A percentile compares a stretch with the other conserved stretches of the same genome.
These are phyloP conservation scores for Callyntrura sp. DNA, from an alignment of 2,888 invertebrate species.

Conservation along the genomic window DNA sequence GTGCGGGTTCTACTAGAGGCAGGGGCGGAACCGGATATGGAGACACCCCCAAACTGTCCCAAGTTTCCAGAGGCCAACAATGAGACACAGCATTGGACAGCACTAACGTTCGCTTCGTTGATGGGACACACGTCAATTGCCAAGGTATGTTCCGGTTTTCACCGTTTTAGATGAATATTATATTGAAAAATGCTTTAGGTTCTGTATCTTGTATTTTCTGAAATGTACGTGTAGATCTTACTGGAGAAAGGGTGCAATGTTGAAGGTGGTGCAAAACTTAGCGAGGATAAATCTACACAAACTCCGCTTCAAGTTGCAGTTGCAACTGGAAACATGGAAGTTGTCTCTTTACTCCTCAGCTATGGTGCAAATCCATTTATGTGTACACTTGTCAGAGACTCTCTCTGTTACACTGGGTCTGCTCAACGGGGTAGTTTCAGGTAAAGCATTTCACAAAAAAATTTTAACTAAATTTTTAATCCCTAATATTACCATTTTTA, in stretches of 20 bases:
- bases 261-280: constrained; percentile 93
- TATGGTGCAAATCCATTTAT: constrained; percentile 96
- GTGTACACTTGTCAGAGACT: constrained; percentile 93
- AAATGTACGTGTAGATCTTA: constrained; percentile 86
- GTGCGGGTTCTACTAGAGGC: constrained; percentile 90
- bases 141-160: constrained; percentile 86
- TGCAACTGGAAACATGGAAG: constrained; percentile 92
- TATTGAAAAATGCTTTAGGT: constrained; percentile 26
- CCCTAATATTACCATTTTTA: no score
- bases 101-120: constrained; percentile 92
- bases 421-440: constrained; percentile 94
- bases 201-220: neutral
- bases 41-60: constrained; percentile 89
- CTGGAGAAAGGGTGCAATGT: constrained; percentile 93
- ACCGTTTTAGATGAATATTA: constrained; percentile 84
- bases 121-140: constrained; percentile 85
- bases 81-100: constrained; percentile 94
- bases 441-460: no score
- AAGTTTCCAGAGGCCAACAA: constrained; percentile 86
- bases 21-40: constrained; percentile 93
- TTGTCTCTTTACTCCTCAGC: constrained; percentile 92
- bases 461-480: neutral
- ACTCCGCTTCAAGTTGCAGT: constrained; percentile 96
- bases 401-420: constrained; percentile 93
- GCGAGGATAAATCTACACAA: constrained; percentile 94